phyloP scores from a whole-genome alignment of 2,888 invertebrate genomes.

The Lepeophtheirus nordmannii region DNA sequence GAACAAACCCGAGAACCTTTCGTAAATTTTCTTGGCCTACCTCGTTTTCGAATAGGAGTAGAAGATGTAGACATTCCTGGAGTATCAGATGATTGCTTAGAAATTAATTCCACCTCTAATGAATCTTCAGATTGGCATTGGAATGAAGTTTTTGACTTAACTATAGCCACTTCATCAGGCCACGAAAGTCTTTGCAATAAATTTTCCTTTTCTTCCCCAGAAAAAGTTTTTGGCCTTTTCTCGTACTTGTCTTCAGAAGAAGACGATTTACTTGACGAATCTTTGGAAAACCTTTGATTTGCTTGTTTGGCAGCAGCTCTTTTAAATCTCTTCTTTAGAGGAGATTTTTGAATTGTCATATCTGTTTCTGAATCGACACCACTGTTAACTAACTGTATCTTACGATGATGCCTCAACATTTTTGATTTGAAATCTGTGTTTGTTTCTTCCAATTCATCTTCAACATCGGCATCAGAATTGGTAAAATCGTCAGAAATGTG shows the following conservation, averaged over 20 bases:
- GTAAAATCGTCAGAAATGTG: background rate
- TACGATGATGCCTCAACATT: too few relatives aligned
- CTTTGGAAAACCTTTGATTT: background rate
- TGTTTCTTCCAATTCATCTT: slow-evolving; percentile 14
- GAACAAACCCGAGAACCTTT: too few relatives aligned
- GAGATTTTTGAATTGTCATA: background rate
- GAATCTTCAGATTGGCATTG: background rate
- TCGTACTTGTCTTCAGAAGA: background rate
- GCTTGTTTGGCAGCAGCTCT: slow-evolving; percentile 12
- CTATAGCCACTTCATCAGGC: slow-evolving; percentile 13
- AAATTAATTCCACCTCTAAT: background rate
- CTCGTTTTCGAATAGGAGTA: too few relatives aligned
- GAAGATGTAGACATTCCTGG: too few relatives aligned
- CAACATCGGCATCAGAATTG: slow-evolving; percentile 14
- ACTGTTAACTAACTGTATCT: too few relatives aligned
- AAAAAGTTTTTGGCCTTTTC: background rate
- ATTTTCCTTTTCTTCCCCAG: slow-evolving; percentile 13
- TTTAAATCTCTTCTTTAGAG: slow-evolving; percentile 1
- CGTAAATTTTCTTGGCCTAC: too few relatives aligned
- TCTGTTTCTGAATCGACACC: background rate
- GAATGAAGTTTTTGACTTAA: background rate
- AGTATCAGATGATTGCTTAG: too few relatives aligned
- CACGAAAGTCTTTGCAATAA: background rate
- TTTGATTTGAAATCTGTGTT: background rate
- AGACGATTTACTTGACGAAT: background rate